These are phyloP conservation scores for Sphaerophoria taeniata DNA, from an alignment of 2,888 invertebrate species.

Conservation along the genomic window DNA sequence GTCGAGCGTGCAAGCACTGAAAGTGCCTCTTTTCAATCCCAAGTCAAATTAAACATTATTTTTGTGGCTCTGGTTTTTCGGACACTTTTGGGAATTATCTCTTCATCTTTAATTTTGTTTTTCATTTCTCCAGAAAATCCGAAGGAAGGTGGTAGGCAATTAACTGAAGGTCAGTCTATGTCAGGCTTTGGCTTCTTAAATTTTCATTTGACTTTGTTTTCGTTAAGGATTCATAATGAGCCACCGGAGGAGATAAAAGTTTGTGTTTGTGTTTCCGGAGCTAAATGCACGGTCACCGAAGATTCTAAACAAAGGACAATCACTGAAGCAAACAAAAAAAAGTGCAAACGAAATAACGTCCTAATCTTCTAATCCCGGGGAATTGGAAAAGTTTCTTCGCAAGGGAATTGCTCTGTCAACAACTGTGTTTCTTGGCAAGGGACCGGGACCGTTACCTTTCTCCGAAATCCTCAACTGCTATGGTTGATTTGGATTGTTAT, in stretches of 20 bases:
- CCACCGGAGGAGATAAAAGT: not conserved
- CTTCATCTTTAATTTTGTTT: constrained; percentile 15
- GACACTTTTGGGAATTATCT: constrained; percentile 58
- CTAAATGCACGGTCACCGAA: constrained; percentile 4
- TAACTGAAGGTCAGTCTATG: constrained; percentile 55
- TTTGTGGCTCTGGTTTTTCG: constrained; percentile 56
- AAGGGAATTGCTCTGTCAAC: not conserved
- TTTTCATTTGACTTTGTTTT: constrained; percentile 18
- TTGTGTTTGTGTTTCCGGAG: constrained; percentile 1
- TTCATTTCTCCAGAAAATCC: not conserved
- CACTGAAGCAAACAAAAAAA: not conserved
- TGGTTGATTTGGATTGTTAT: not conserved
- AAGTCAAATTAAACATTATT: constrained; percentile 65
- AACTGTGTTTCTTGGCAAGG: not conserved
- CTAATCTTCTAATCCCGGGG: constrained; percentile 39
- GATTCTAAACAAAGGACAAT: not conserved
- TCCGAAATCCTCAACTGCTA: not conserved
- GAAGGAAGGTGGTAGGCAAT: constrained; percentile 35
- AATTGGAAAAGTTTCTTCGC: constrained; percentile 34
- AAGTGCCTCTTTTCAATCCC: constrained; percentile 45
- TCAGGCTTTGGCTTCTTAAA: not conserved
- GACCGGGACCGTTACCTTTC: not conserved
- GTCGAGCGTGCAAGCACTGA: constrained; percentile 16
- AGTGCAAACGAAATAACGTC: not conserved
- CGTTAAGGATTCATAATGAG: constrained; percentile 16